phyloP scores from a whole-genome alignment of 2,797 vertebrate species.

The Falco novaeseelandiae region DNA sequence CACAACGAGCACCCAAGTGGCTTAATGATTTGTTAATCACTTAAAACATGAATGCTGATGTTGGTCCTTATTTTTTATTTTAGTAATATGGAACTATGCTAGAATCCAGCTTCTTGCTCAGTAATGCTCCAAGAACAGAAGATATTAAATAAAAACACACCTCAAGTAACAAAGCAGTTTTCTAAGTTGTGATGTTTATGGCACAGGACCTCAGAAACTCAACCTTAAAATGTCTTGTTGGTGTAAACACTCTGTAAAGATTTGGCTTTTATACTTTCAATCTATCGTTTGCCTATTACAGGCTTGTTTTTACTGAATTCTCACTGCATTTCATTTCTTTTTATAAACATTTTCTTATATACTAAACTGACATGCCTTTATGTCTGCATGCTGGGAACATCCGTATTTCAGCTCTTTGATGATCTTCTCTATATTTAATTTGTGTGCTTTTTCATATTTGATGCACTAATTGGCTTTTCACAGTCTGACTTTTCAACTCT shows the following conservation, averaged over 20 bases:
- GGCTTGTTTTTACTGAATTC: background rate
- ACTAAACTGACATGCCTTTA: background rate
- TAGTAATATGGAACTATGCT: background rate
- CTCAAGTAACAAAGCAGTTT: background rate
- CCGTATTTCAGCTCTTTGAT: background rate
- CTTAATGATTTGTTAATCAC: background rate
- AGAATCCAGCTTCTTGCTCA: background rate
- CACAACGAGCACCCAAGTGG: background rate
- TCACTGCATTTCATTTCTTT: background rate
- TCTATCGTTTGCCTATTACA: background rate
- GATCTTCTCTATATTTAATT: slow-evolving; percentile 4
- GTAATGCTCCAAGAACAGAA: background rate
- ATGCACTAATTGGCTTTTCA: slow-evolving; percentile 58
- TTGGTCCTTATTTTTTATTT: background rate
- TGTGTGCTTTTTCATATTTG: background rate
- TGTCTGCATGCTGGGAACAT: background rate
- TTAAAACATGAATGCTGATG: background rate
- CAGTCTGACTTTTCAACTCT: slow-evolving; percentile 11
- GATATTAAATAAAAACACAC: background rate
- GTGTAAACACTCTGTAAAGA: background rate
- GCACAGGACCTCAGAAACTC: background rate
- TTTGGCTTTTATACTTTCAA: background rate
- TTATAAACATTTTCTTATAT: background rate
- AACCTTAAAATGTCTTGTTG: background rate
- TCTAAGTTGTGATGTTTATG: background rate